Evolutionary conservation across 2,113 vertebrate genomes (phyloP), one percentile per base, ranked within the genome.

Genomic region (Siphamia tubifer): DNA sequence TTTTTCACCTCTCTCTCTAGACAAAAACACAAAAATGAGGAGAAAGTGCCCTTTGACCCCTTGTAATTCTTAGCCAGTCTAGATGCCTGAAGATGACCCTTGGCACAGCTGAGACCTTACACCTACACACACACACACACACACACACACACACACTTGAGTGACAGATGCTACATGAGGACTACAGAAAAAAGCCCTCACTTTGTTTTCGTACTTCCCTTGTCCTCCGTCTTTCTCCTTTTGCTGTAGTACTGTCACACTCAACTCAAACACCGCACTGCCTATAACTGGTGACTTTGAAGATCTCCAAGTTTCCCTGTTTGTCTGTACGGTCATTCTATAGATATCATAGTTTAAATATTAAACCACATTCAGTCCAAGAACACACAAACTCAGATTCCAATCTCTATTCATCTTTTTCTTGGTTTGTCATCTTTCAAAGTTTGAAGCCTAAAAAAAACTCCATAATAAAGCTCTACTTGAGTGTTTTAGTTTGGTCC

Each of bases 51-150:
- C 68, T 71, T 68, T 74, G 74, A 87, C 65, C 69, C 12, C 2
- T 61, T 19, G 20, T 67, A 51, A 63, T 8, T 63, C 47, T 30
- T 32, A 1, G 36, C 16, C 55, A 9, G 57, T 58, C 69, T 57
- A 56, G 42, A 54, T 57, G 74, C 58, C 61, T 57, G 15, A 47
- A 34, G 72, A 53, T 32, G 76, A 77, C 79, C 64, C 60, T 63
- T 15, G 32, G 67, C 44, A 57, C 68, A 65, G 67, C 65, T 62
- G 68, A 66, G 65, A 52, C 51, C 39, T 56, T 1, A 52, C 43
- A 30, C 16, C 12, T 48, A 12, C 17, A 31, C 45, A 21, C 23
- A 27, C 44, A 31, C 19, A 11, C 2, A 16, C 11, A 13, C 31
- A 27, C 17, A 54, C 60, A n/a, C 38, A 61, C 53, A 64, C 27